Conservation (phyloP, 2,113 vertebrate species). For the Natator depressus region DNA sequence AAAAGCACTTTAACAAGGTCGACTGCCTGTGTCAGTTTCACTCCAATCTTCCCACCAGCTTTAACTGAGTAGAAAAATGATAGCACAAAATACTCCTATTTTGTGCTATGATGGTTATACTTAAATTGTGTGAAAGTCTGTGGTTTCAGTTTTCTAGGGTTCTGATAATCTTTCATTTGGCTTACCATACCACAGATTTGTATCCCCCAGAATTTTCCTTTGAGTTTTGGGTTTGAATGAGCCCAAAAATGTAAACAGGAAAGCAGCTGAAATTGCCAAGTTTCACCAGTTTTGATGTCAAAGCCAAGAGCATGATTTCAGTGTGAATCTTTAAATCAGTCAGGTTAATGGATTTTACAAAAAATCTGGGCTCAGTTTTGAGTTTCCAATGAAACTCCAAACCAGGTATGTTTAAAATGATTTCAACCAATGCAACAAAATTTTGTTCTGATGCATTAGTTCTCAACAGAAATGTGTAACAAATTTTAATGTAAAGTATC, state of each 20-base stretch:
- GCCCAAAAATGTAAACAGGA: not conserved
- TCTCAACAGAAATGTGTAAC: not conserved
- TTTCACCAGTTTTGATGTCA: not conserved
- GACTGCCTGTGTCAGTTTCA: not conserved
- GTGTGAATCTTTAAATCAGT: not conserved
- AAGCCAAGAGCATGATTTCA: not conserved
- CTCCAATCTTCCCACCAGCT: not conserved
- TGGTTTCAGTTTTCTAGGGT: not conserved
- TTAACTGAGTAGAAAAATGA: not conserved
- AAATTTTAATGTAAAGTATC: not conserved
- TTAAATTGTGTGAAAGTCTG: not conserved
- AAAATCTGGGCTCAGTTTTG: not conserved
- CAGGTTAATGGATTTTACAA: not conserved
- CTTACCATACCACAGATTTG: not conserved
- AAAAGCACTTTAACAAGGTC: not conserved
- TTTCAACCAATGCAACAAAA: not conserved
- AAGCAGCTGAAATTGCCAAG: not conserved
- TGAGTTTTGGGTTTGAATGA: not conserved
- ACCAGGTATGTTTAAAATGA: not conserved
- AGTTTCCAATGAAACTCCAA: not conserved
- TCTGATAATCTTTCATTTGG: not conserved
- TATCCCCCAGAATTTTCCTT: not conserved
- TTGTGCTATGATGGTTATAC: not conserved
- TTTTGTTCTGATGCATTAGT: not conserved
- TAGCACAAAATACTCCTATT: no score